phyloP scores from a whole-genome alignment of 1,140 invertebrate species.

The Thrips palmi region DNA sequence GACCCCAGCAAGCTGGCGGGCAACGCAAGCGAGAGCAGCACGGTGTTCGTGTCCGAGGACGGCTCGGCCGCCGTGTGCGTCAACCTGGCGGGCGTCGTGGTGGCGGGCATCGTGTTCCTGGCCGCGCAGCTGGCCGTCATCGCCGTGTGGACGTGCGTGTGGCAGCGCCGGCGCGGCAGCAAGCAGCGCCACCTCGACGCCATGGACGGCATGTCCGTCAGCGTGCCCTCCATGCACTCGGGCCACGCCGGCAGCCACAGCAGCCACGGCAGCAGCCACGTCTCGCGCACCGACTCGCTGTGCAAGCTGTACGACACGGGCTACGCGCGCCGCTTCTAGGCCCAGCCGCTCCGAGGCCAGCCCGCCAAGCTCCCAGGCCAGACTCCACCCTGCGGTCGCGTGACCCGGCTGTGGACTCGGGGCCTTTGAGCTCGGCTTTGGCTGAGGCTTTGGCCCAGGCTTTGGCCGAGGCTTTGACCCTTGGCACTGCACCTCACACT shows the following conservation, averaged over 20 bases:
- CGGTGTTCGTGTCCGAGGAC: constrained; percentile 23
- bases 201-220: constrained; percentile 28
- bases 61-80: constrained; percentile 38
- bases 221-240: constrained; percentile 17
- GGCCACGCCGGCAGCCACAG: constrained; percentile 21
- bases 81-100: constrained; percentile 49
- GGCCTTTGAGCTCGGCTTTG: too few relatives aligned
- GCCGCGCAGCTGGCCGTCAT: constrained; percentile 64
- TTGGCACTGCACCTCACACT: too few relatives aligned
- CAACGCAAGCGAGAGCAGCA: constrained; percentile 21
- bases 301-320: constrained; percentile 73
- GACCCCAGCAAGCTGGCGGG: constrained; percentile 29
- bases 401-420: too few relatives aligned
- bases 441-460: too few relatives aligned
- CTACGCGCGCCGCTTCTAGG: constrained; percentile 66
- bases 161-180: constrained; percentile 43
- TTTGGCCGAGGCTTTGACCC: too few relatives aligned
- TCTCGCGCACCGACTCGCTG: constrained; percentile 49
- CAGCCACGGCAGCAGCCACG: constrained; percentile 21
- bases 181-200: constrained; percentile 30
- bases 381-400: too few relatives aligned
- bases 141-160: constrained; percentile 65
- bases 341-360: constrained; percentile 11
- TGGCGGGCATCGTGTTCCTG: constrained; percentile 64
- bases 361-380: neutral